Evolutionary conservation across 2,113 vertebrate species (phyloP).

Genomic region (Conger conger): DNA sequence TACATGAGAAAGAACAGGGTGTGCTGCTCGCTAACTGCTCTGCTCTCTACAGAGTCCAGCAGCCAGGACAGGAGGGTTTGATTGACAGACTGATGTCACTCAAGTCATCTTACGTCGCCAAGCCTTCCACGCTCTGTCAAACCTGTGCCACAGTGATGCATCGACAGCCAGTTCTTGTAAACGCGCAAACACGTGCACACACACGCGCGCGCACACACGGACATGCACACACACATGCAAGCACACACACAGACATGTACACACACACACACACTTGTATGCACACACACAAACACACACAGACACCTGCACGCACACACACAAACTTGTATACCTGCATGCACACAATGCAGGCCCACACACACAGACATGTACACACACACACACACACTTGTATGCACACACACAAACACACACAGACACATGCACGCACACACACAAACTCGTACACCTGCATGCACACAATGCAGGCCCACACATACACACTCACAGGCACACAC

Average conservation of each 20-base stretch:
- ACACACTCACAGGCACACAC: not conserved
- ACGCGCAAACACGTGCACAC: slow-evolving; percentile 23
- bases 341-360: no score
- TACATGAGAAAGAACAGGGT: not conserved
- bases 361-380: not conserved
- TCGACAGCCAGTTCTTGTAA: not conserved
- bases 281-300: slow-evolving; percentile 29
- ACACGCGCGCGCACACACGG: not conserved
- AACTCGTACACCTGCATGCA: no score
- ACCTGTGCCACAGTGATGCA: not conserved
- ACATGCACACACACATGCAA: slow-evolving; percentile 26
- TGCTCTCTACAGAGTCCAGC: not conserved
- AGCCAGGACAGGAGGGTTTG: not conserved
- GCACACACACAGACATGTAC: slow-evolving; percentile 2
- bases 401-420: no score
- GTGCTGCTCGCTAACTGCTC: not conserved
- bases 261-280: slow-evolving; percentile 2
- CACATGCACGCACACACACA: no score
- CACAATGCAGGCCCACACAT: slow-evolving; percentile 23
- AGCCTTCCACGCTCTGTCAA: not conserved
- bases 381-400: slow-evolving; percentile 7
- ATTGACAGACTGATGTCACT: not conserved
- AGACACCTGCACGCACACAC: not conserved
- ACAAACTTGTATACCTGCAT: no score
- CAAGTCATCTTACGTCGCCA: not conserved